Conservation (phyloP, 92 coral and sea anemone species). For the Phenganax subtilis region DNA sequence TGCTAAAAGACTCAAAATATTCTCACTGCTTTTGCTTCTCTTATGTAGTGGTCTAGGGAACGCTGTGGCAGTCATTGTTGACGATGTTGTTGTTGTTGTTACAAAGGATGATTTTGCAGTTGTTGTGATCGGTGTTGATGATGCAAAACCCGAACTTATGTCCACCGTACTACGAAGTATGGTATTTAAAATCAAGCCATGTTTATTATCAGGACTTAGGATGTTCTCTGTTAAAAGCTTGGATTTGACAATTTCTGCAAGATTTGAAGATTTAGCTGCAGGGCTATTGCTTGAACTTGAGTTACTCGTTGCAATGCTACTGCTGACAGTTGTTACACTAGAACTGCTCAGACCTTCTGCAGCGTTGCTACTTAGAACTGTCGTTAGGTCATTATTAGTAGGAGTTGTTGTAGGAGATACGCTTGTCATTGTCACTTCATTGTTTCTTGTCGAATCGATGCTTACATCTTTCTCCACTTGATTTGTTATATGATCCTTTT, state of each 20-base stretch:
- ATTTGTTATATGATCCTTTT: not conserved
- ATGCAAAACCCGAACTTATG: conserved; percentile 52
- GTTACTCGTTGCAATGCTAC: not conserved
- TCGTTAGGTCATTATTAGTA: no score
- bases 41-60: conserved; percentile 56
- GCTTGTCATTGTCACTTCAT: not conserved
- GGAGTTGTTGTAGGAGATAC: no score
- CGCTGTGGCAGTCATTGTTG: conserved; percentile 43
- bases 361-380: not conserved
- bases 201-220: conserved; percentile 9
- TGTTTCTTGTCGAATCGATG: conserved; percentile 1
- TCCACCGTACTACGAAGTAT: conserved; percentile 39
- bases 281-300: not conserved
- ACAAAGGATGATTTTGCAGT: conserved; percentile 54
- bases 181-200: conserved; percentile 5
- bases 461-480: not conserved
- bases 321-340: not conserved
- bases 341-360: not conserved
- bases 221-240: conserved; percentile 18
- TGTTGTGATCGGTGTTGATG: conserved; percentile 71
- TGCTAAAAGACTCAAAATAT: conserved; percentile 56
- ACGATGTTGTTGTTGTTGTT: conserved; percentile 53
- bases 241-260: conserved; percentile 36
- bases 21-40: conserved; percentile 82
- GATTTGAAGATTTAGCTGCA: conserved; percentile 1